These are phyloP conservation scores for Allacma fusca DNA, from an alignment of 2,888 invertebrate genomes.

Conservation along the genomic window DNA sequence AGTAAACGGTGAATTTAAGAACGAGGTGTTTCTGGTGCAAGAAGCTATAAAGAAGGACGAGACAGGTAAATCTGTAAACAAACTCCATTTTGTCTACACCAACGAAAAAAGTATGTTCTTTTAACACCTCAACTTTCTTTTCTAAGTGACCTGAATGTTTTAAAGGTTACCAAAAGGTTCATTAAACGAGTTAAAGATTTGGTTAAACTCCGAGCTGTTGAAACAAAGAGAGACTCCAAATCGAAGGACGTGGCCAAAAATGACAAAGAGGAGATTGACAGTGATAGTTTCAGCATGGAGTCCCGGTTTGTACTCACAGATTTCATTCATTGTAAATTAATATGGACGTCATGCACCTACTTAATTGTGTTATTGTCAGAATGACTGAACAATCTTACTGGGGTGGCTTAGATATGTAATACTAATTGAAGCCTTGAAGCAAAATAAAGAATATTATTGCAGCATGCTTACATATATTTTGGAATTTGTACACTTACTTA, in stretches of 20 bases:
- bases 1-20: conserved; percentile 54
- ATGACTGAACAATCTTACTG: too few relatives aligned
- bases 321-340: too few relatives aligned
- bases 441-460: too few relatives aligned
- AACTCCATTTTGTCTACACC: background rate
- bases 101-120: background rate
- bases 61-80: conserved; percentile 42
- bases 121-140: conserved; percentile 1
- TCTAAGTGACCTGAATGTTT: conserved; percentile 53
- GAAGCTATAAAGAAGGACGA: conserved; percentile 56
- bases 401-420: too few relatives aligned
- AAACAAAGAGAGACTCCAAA: background rate
- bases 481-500: too few relatives aligned
- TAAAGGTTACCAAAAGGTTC: conserved; percentile 55
- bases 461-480: too few relatives aligned
- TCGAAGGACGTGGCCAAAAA: background rate
- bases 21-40: conserved; percentile 52
- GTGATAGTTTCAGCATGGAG: background rate
- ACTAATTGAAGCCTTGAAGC: too few relatives aligned
- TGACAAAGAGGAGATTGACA: background rate
- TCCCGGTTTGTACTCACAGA: background rate
- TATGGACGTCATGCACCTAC: too few relatives aligned
- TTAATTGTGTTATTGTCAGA: too few relatives aligned
- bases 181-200: conserved; percentile 57
- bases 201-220: conserved; percentile 31